These are phyloP conservation scores for Heliconius charithonia DNA, from an alignment of 2,888 invertebrate species.

Conservation along the genomic window DNA sequence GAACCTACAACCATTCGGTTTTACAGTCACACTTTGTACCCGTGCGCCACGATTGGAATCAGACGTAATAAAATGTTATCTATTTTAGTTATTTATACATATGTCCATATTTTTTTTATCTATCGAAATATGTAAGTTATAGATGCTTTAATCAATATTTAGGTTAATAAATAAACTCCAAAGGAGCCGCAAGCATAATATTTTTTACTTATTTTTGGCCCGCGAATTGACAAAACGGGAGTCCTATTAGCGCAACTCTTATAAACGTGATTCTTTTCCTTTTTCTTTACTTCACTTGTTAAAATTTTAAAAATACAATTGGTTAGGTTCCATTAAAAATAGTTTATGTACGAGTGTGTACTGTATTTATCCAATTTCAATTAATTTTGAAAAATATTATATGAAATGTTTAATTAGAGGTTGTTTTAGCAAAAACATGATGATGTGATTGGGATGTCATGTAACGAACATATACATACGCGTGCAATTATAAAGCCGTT, in stretches of 20 bases:
- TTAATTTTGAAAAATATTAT: slow-evolving; percentile 14
- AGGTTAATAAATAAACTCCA: slow-evolving; percentile 27
- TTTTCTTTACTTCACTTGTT: slow-evolving; percentile 52
- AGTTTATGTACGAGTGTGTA: too few relatives aligned
- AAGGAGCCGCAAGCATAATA: slow-evolving; percentile 33
- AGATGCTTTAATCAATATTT: slow-evolving; percentile 9
- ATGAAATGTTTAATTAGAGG: slow-evolving; percentile 23
- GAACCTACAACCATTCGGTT: too few relatives aligned
- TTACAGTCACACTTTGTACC: too few relatives aligned
- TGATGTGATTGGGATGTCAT: slow-evolving; percentile 25
- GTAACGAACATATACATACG: slow-evolving; percentile 21
- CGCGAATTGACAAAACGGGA: slow-evolving; percentile 37
- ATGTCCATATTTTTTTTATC: neutral
- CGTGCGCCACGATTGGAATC: too few relatives aligned
- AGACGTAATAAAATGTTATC: neutral
- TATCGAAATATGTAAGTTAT: neutral
- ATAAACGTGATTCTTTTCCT: slow-evolving; percentile 42
- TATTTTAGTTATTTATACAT: neutral
- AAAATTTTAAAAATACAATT: slow-evolving; percentile 47
- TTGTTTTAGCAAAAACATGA: slow-evolving; percentile 28
- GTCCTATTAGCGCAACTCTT: slow-evolving; percentile 44
- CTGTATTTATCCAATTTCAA: slow-evolving; percentile 17
- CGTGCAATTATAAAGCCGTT: slow-evolving; percentile 17
- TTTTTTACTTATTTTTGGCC: slow-evolving; percentile 41
- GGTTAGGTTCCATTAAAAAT: slow-evolving; percentile 21